Evolutionary conservation across 2,113 vertebrate species (phyloP).

Genomic region (Vulpes lagopus): DNA sequence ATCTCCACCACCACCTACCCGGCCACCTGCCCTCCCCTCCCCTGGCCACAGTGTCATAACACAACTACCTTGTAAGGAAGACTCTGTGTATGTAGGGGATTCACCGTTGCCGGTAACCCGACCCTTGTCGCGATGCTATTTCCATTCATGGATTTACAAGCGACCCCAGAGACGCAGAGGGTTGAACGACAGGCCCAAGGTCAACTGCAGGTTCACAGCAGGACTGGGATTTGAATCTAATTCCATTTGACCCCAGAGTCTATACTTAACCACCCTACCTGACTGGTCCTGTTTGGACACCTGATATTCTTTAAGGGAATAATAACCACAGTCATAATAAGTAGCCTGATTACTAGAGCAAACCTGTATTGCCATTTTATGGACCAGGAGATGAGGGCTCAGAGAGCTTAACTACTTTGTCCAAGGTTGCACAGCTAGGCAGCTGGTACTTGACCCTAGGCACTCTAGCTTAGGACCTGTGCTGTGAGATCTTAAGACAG

Average conservation of each 20-base stretch:
- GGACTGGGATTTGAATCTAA: not conserved
- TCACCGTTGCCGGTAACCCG: rapidly evolving
- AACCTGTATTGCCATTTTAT: not conserved
- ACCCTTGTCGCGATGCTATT: not conserved
- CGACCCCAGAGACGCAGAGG: not conserved
- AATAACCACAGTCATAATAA: not conserved
- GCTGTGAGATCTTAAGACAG: not conserved
- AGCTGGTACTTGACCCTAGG: not conserved
- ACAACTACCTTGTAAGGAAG: rapidly evolving
- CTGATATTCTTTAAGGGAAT: not conserved
- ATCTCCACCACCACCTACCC: rapidly evolving
- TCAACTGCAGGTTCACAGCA: not conserved
- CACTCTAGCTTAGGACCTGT: not conserved
- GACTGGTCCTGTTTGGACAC: rapidly evolving
- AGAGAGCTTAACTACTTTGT: not conserved
- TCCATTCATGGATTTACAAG: no score
- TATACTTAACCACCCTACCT: rapidly evolving
- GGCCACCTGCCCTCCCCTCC: not conserved
- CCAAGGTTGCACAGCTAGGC: not conserved
- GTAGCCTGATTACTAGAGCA: not conserved
- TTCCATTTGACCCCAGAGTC: not conserved
- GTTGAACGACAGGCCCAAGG: rapidly evolving
- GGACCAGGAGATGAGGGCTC: not conserved
- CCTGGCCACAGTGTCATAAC: rapidly evolving
- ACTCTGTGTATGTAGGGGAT: rapidly evolving